Conservation (phyloP, 2,888 invertebrate species). For the Caenorhabditis panamensis region DNA sequence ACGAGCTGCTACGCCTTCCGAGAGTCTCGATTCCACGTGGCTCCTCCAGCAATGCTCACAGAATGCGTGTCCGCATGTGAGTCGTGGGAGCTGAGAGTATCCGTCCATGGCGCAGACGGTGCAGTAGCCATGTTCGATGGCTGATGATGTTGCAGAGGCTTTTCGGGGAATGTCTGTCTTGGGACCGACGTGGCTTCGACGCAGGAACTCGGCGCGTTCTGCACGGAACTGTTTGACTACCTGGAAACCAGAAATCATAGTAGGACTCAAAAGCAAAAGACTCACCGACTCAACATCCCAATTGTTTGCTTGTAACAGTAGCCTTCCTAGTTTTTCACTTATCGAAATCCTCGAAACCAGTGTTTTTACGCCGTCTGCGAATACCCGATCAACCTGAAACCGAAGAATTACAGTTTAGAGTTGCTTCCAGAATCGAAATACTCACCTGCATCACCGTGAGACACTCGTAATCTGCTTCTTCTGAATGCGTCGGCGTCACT, state of each 20-base stretch:
- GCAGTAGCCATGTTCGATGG: constrained; percentile 44
- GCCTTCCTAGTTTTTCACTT: constrained; percentile 68
- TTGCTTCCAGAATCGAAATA: no score
- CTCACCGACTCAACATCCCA: constrained; percentile 90
- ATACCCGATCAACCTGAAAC: constrained; percentile 68
- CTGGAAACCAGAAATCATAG: constrained; percentile 7
- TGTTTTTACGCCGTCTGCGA: constrained; percentile 61
- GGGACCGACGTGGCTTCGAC: constrained; percentile 41
- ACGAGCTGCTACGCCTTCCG: constrained; percentile 84
- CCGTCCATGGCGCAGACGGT: constrained; percentile 63
- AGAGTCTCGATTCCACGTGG: constrained; percentile 93
- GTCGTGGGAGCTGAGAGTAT: constrained; percentile 41
- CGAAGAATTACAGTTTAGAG: background rate
- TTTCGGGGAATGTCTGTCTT: constrained; percentile 24
- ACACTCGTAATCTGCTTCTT: constrained; percentile 70
- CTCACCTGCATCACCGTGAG: constrained; percentile 61
- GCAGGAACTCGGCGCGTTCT: constrained; percentile 43
- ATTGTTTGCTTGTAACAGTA: constrained; percentile 89
- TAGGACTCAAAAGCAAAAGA: background rate
- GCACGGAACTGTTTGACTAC: constrained; percentile 22
- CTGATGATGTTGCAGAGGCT: constrained; percentile 9
- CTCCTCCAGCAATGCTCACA: constrained; percentile 97
- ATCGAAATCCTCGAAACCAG: constrained; percentile 49
- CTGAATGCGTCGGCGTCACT: constrained; percentile 58
- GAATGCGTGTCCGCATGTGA: constrained; percentile 86